Conservation (phyloP, 2,797 vertebrate genomes). For the Nyctibius grandis region DNA sequence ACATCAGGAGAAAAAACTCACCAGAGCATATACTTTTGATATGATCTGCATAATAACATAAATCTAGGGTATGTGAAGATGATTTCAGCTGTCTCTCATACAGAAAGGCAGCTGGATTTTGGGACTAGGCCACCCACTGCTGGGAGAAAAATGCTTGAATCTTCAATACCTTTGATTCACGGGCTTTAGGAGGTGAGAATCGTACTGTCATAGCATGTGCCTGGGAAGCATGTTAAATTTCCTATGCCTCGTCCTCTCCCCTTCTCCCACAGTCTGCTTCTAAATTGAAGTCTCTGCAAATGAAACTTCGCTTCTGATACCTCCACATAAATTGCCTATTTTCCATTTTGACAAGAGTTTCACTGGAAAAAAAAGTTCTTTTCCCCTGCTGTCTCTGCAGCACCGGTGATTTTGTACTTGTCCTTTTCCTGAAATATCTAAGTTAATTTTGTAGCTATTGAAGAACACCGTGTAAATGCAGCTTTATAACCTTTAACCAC, state of each 20-base stretch:
- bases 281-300: conserved; percentile 40
- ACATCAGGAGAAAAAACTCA: neutral
- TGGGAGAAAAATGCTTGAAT: conserved; percentile 41
- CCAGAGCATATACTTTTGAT: neutral
- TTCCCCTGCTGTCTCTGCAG: neutral
- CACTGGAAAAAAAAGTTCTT: neutral
- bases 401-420: neutral
- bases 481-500: conserved; percentile 29
- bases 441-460: conserved; percentile 47
- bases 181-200: conserved; percentile 59
- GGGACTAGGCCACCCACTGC: conserved; percentile 35
- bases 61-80: neutral
- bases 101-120: conserved; percentile 44
- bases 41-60: neutral
- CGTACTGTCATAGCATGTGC: conserved; percentile 40
- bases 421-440: conserved; percentile 38
- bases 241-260: neutral
- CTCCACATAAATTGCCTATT: neutral
- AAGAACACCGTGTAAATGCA: neutral
- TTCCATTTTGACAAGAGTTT: conserved; percentile 3
- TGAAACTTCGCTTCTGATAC: conserved; percentile 20
- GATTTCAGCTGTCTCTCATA: conserved; percentile 28
- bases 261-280: conserved; percentile 28
- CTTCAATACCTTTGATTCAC: conserved; percentile 53
- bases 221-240: conserved; percentile 47